Conservation (phyloP, 2,888 invertebrate genomes). For the Conistra vaccinii region DNA sequence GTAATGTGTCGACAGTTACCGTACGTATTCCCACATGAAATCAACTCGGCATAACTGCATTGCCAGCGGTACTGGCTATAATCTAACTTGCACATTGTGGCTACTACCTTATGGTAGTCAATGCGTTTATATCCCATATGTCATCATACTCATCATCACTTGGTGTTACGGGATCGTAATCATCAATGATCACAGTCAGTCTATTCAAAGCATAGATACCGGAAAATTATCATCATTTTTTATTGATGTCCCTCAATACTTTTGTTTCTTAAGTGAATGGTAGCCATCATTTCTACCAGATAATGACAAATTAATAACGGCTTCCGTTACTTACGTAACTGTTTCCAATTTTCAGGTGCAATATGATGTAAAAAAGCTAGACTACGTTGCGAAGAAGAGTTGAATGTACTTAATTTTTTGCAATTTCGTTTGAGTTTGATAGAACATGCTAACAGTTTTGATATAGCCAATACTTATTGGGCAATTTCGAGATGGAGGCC, state of each 20-base stretch:
- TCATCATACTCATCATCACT: constrained; percentile 34
- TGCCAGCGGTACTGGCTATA: constrained; percentile 56
- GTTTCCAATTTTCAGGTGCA: constrained; percentile 29
- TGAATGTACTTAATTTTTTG: constrained; percentile 24
- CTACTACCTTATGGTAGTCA: constrained; percentile 29
- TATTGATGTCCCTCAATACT: constrained; percentile 12
- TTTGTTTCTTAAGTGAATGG: constrained; percentile 16
- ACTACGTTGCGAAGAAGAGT: constrained; percentile 15
- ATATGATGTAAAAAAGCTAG: constrained; percentile 19
- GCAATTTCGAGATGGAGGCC: constrained; percentile 41
- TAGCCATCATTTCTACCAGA: constrained; percentile 7
- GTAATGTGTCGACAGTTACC: constrained; percentile 32
- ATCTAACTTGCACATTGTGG: constrained; percentile 37
- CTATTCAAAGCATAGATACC: not conserved
- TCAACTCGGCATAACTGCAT: constrained; percentile 54
- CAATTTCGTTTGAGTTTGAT: constrained; percentile 9
- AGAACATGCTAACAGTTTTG: constrained; percentile 23
- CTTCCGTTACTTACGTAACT: constrained; percentile 28
- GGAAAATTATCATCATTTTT: not conserved
- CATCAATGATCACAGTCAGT: not conserved
- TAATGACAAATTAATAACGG: constrained; percentile 24
- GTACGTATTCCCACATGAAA: constrained; percentile 53
- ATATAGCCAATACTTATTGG: constrained; percentile 27
- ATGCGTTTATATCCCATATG: constrained; percentile 19
- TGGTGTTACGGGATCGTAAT: constrained; percentile 16